Evolutionary conservation across 2,888 invertebrate genomes (phyloP), one percentile per base, ranked within the genome.

Genomic region (Sminthurinus aureus): DNA sequence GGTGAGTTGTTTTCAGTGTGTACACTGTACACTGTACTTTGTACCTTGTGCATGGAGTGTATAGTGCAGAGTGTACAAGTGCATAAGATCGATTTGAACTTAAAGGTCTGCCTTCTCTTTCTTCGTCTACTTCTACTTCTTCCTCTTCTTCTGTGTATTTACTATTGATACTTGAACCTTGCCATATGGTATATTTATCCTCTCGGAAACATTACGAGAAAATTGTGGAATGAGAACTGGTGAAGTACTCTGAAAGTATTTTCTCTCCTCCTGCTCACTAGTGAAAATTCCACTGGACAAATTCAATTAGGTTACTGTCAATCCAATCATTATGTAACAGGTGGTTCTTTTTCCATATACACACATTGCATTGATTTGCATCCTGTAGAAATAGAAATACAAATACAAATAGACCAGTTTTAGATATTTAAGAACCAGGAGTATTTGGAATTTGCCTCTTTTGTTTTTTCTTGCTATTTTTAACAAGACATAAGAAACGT

Each of bases 271-370:
- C 58, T 15, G 4, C 58, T 58, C 58, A 58, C 58, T 58, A 18
- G 58, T 58, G 58, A 58, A 58, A 58, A 15, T 58, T 18, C 15
- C 15, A 11, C 18, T 13, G 58, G 58, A 18, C 13, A 2, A 58
- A 13, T 58, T 18, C 18, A 58, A 15, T 13, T 58, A 18, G 13
- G 1, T 58, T 13, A 15, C 15, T 18, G 13, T 20, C 26, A 75
- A 75, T 75, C 50, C n/a, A 75, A 38, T 51, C 20, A 75, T 75
- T 75, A 75, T 20, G 75, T 75, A 75, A 75, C 75, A 75, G 75
- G 75, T 75, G 75, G 75, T 75, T 75, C 51, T 13, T 13, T 71
- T 20, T 13, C 71, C 4, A 71, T 13, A 38, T 38, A 38, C 38
- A 38, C 6, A 38, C 38, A 38, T 38, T n/a, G n/a, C n/a, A 38